Conservation (phyloP, 2,797 vertebrate genomes). For the Lemur catta region DNA sequence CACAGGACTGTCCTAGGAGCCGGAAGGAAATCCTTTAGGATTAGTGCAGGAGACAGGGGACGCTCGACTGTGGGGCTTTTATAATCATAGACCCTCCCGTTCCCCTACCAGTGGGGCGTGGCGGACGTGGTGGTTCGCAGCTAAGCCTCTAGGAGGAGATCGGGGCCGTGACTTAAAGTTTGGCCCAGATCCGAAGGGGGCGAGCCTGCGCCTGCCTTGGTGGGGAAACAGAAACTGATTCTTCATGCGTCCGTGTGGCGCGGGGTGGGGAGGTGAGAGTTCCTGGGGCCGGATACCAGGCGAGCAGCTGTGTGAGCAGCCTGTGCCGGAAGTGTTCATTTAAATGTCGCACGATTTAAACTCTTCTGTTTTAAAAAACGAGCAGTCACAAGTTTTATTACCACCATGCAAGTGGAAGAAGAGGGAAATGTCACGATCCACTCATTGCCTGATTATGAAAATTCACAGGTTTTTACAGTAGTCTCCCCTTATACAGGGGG, state of each 20-base stretch:
- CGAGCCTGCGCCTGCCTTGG: background rate
- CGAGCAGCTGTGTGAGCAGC: background rate
- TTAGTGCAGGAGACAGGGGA: no score
- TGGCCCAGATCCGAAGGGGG: background rate
- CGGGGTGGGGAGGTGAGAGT: background rate
- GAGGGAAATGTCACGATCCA: background rate
- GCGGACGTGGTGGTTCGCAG: background rate
- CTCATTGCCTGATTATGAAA: background rate
- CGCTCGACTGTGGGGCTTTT: background rate
- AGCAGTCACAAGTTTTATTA: background rate
- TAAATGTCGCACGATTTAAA: background rate
- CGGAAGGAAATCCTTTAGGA: background rate
- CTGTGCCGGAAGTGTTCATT: background rate
- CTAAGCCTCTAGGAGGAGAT: background rate
- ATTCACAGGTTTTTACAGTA: background rate
- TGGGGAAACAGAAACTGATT: constrained; percentile 32
- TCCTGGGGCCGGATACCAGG: background rate
- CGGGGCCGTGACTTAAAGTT: background rate
- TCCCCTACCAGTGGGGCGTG: no score
- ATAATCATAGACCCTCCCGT: background rate
- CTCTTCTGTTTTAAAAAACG: background rate
- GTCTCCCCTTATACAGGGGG: background rate
- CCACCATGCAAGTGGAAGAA: background rate
- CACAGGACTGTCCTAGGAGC: background rate
- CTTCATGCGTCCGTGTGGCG: no score